These are phyloP conservation scores for Ennomos quercinarius DNA, from an alignment of 2,888 invertebrate genomes.

Conservation along the genomic window DNA sequence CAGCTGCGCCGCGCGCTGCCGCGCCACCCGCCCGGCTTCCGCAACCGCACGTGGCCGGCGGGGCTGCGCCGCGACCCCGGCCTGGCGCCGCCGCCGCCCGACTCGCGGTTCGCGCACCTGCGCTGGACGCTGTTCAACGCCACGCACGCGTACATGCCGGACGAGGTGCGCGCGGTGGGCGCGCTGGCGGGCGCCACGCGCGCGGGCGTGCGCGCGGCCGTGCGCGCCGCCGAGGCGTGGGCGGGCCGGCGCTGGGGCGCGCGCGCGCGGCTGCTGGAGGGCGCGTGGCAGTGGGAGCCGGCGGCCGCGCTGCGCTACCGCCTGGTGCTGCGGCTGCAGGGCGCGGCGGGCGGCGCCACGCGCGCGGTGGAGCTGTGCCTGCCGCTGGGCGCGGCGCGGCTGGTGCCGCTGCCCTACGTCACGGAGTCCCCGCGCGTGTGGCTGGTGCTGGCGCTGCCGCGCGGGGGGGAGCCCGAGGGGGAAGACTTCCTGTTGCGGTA, in stretches of 20 bases:
- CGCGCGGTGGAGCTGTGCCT: conserved; percentile 91
- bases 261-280: conserved; percentile 55
- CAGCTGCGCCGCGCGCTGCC: conserved; percentile 49
- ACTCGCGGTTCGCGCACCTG: conserved; percentile 89
- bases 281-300: conserved; percentile 71
- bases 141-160: conserved; percentile 92
- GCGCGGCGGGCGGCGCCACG: neutral
- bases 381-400: conserved; percentile 94
- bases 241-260: conserved; percentile 28
- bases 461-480: conserved; percentile 92
- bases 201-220: conserved; percentile 87
- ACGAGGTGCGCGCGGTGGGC: conserved; percentile 90
- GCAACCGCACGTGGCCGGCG: conserved; percentile 93
- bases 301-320: conserved; percentile 62
- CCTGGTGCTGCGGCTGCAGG: conserved; percentile 45
- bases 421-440: conserved; percentile 75
- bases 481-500: conserved; percentile 90
- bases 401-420: conserved; percentile 85
- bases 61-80: conserved; percentile 81
- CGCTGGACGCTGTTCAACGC: conserved; percentile 95
- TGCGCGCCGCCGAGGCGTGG: conserved; percentile 50
- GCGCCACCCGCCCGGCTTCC: conserved; percentile 59
- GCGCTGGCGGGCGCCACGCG: conserved; percentile 87
- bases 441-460: conserved; percentile 76
- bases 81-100: conserved; percentile 72